Conservation (phyloP, 2,797 vertebrate species). For the Pangasius larnaudii region DNA sequence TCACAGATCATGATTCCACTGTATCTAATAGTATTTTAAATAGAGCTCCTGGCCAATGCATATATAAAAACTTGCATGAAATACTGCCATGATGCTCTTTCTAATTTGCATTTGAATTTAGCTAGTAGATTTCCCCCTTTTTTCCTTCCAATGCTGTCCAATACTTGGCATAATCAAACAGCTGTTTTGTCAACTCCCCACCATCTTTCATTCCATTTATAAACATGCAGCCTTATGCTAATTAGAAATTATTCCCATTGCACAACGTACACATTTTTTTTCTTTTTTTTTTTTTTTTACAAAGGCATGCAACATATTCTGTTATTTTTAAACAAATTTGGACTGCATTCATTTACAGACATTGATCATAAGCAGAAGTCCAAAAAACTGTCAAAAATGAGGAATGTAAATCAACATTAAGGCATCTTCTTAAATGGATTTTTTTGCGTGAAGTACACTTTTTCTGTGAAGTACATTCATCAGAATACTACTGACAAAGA, state of each 20-base stretch:
- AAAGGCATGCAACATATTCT: background rate
- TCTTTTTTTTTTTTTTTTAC: background rate
- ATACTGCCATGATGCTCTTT: background rate
- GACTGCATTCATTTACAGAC: background rate
- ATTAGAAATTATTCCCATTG: background rate
- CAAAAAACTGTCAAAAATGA: background rate
- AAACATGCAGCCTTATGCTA: background rate
- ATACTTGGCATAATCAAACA: background rate
- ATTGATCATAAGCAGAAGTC: background rate
- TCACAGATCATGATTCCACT: background rate
- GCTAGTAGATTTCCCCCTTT: background rate
- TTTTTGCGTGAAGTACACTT: background rate
- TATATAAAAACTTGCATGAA: background rate
- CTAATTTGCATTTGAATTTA: background rate
- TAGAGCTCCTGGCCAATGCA: background rate
- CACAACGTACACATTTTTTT: no score
- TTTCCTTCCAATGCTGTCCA: conserved; percentile 30
- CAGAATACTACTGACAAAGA: background rate
- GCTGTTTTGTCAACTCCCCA: background rate
- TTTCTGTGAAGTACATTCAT: background rate
- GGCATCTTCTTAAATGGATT: background rate
- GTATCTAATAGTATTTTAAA: background rate
- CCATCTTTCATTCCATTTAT: conserved; percentile 15
- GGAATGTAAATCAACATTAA: background rate
- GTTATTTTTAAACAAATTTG: background rate